Evolutionary conservation across 2,888 invertebrate genomes (phyloP).

Genomic region (Idaea aversata): DNA sequence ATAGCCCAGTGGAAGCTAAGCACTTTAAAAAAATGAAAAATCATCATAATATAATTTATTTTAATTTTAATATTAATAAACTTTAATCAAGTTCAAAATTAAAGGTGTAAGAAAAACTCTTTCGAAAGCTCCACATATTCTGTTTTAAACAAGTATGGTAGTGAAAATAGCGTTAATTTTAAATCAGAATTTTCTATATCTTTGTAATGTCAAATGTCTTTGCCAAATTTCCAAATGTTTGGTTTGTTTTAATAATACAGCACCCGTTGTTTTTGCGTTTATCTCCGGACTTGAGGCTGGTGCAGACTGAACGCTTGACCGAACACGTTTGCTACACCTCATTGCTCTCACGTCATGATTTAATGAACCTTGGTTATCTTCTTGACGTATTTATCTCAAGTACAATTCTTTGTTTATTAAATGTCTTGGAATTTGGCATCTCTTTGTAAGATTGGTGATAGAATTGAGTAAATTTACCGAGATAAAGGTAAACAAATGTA

Average conservation of each 20-base stretch:
- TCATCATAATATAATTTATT: no score
- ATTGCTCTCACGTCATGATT: slow-evolving; percentile 24
- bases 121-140: no score
- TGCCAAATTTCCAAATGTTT: background rate
- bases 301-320: slow-evolving; percentile 42
- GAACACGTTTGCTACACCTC: slow-evolving; percentile 43
- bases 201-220: background rate
- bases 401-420: background rate
- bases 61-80: no score
- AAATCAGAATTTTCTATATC: background rate
- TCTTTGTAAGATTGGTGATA: background rate
- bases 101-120: no score
- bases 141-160: no score
- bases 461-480: no score
- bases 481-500: no score
- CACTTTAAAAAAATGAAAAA: no score
- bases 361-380: background rate
- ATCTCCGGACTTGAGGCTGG: slow-evolving; percentile 50
- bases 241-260: slow-evolving; percentile 18
- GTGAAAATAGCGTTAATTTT: background rate
- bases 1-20: no score
- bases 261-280: slow-evolving; percentile 25
- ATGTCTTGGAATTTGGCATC: background rate
- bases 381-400: background rate
- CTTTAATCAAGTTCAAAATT: no score